Evolutionary conservation across 2,888 invertebrate species (phyloP), one percentile per base, ranked within the genome.

Genomic region (Coleophora flavipennella): DNA sequence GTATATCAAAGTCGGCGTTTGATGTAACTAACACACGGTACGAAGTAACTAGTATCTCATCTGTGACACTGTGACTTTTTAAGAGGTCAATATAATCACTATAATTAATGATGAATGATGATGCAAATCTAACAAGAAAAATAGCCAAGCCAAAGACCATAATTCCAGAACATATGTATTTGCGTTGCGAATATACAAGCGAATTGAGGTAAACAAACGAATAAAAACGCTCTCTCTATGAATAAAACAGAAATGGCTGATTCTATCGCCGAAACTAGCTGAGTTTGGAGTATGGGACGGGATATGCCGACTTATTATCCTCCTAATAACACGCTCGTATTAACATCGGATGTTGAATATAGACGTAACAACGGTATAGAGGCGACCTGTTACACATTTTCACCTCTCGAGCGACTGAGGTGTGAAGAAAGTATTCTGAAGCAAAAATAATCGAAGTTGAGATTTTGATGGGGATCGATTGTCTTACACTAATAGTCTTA

Each of bases 171-270:
- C 31, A 39, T 40, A 39, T 34, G n/a, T n/a, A n/a, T n/a, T n/a
- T n/a, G n/a, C n/a, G n/a, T 42, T 46, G 40, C 46, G 46, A 44
- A 42, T 40, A 41, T 13, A 32, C 10, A 33, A 26, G 42, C 51
- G 54, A 53, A 48, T 49, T 55, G 54, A 50, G 61, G 81, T 81
- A 83, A 84, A 83, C 83, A 84, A 80, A 71, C 59, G 70, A 69
- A 84, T 84, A 79, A 81, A 80, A 71, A 75, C 66, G 56, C 57
- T 43, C 46, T 56, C 62, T 67, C 83, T 79, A 84, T 85, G 84
- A 81, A 85, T 85, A 84, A 84, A 84, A 85, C 84, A 83, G 79
- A 81, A 81, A 84, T 83, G 76, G 67, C 62, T 73, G 83, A 81
- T 83, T 61, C 61, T 78, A 84, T 84, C 80, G 57, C 46, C 51